Evolutionary conservation across 2,113 vertebrate genomes (phyloP).

Genomic region (Rattus norvegicus): DNA sequence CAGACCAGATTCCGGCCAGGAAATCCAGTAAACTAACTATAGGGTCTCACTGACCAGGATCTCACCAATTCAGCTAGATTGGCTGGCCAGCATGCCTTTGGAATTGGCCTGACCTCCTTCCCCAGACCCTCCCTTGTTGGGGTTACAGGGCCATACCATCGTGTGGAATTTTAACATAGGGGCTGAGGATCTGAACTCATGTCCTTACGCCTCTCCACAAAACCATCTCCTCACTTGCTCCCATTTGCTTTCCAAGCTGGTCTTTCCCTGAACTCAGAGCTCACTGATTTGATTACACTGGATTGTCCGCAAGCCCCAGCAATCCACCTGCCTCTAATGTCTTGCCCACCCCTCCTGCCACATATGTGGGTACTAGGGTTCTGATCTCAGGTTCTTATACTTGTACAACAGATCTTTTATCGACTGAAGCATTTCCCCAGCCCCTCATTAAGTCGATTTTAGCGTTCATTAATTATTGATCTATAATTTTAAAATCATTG

Average conservation of each 20-base stretch:
- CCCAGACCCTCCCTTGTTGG: not conserved
- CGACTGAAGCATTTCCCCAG: not conserved
- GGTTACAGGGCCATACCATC: not conserved
- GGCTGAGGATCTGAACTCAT: not conserved
- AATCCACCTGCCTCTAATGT: not conserved
- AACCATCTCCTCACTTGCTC: not conserved
- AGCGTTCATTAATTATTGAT: not conserved
- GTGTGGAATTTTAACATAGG: not conserved
- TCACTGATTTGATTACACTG: not conserved
- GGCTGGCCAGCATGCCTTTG: too few species aligned
- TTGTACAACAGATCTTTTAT: not conserved
- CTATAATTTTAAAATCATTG: not conserved
- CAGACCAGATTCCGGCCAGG: not conserved
- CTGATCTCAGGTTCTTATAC: not conserved
- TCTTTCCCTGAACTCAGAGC: too few species aligned
- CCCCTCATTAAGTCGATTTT: not conserved
- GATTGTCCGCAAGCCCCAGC: not conserved
- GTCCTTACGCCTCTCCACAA: not conserved
- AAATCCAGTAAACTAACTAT: not conserved
- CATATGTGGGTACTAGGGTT: not conserved
- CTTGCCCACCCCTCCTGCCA: too few species aligned
- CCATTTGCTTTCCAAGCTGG: not conserved
- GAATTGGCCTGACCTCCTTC: not conserved
- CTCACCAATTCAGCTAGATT: not conserved
- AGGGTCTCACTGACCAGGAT: not conserved